Conservation (phyloP, 2,888 invertebrate genomes). For the Pyrochroa serraticornis region DNA sequence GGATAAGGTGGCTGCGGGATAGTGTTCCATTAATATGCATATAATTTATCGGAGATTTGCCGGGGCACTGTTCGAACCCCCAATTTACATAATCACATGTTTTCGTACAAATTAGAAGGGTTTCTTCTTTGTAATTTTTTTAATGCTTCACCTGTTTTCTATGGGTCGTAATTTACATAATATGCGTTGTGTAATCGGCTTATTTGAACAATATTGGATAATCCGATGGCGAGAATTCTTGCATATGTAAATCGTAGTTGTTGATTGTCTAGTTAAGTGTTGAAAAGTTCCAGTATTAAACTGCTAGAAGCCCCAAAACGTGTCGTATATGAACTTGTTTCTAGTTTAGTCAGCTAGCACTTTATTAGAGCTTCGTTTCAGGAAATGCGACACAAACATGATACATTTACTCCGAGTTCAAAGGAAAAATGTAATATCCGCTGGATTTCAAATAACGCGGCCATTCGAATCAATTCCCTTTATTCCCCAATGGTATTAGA, state of each 20-base stretch:
- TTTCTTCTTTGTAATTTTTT: slow-evolving; percentile 26
- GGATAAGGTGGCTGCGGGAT: slow-evolving; percentile 34
- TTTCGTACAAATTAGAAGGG: slow-evolving; percentile 35
- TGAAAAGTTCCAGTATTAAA: slow-evolving; percentile 2
- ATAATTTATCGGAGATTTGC: slow-evolving; percentile 35
- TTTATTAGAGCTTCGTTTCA: slow-evolving; percentile 33
- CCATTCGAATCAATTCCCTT: slow-evolving; percentile 45
- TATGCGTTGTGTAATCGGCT: slow-evolving; percentile 13
- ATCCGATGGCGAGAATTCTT: too few relatives aligned
- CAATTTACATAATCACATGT: slow-evolving; percentile 36
- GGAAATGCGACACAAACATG: slow-evolving; percentile 41
- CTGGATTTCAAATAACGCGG: slow-evolving; percentile 48
- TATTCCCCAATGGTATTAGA: slow-evolving; percentile 29
- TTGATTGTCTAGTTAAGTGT: slow-evolving; percentile 6
- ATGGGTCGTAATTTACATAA: slow-evolving; percentile 18
- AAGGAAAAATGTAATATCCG: slow-evolving; percentile 53
- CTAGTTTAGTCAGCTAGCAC: slow-evolving; percentile 38
- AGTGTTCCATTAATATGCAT: slow-evolving; percentile 34
- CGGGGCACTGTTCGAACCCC: slow-evolving; percentile 28
- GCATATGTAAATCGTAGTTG: not conserved
- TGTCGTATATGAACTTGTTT: slow-evolving; percentile 25
- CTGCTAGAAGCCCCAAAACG: not conserved
- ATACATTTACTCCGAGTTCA: slow-evolving; percentile 47
- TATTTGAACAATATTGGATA: not conserved
- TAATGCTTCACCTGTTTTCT: slow-evolving; percentile 17